Evolutionary conservation across 1,140 invertebrate genomes (phyloP), one percentile per base, ranked within the genome.

Genomic region (Procambarus virginalis): DNA sequence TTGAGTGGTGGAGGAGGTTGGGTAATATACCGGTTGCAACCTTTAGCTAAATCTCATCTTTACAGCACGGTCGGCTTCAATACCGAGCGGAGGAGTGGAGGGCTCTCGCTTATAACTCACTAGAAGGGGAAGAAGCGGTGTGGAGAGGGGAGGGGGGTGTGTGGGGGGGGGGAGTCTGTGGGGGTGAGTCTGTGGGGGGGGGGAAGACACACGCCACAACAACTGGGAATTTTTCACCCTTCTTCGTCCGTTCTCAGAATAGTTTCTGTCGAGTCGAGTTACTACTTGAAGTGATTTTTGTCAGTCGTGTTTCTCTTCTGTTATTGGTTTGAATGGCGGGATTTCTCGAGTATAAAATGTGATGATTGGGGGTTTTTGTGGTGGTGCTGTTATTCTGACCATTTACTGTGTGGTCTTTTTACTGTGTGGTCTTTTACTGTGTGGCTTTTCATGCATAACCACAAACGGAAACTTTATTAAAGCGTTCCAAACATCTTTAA

Each of bases 391-490:
- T 82, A 88, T 60, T 88, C 75, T 88, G 64, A 45, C 86, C 86
- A 82, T 88, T 88, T 55, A 73, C 48, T 22, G 68, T 76, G 86
- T 73, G 49, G 6, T 55, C 12, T 55, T 55, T 9, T 55, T 55
- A 9, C 12, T n/a, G n/a, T 80, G 64, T 34, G 34, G 34, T 22
- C 82, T 88, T 88, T 88, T 82, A 82, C 70, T 55, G 86, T 75
- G 64, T 48, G 79, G 46, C 86, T 82, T 88, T 88, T 81, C 86
- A 88, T 75, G 86, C 86, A 88, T 75, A 82, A 88, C 79, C 86
- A 82, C 78, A 88, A 88, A 88, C 86, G 86, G 86, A 88, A 88
- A 88, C 86, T 88, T 76, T 84, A 81, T 88, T 88, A 82, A 75
- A 81, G 55, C 68, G 68, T 55, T 82, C 79, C 86, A 88, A 22